phyloP scores from a whole-genome alignment of 2,888 invertebrate species.

The Panopea generosa region DNA sequence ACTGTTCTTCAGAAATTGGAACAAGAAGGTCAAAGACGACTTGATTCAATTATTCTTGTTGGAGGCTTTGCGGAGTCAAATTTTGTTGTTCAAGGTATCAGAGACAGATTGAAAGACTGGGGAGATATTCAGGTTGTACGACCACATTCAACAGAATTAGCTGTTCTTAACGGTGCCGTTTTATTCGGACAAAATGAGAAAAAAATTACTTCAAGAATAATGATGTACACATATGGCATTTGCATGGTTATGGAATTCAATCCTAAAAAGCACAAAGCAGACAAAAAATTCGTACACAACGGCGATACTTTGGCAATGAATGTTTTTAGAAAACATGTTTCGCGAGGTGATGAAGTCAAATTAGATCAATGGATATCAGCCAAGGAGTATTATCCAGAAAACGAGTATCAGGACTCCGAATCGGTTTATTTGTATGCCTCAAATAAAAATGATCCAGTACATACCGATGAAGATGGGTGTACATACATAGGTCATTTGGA shows the following conservation, averaged over 20 bases:
- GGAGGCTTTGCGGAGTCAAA: conserved; percentile 37
- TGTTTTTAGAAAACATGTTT: conserved; percentile 43
- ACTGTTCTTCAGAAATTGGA: conserved; percentile 4
- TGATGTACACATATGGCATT: conserved; percentile 44
- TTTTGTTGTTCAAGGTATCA: conserved; percentile 22
- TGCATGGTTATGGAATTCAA: conserved; percentile 42
- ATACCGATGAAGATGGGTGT: conserved; percentile 47
- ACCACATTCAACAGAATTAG: conserved; percentile 28
- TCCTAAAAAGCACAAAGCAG: conserved; percentile 15
- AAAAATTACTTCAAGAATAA: conserved; percentile 43
- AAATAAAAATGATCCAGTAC: conserved; percentile 31
- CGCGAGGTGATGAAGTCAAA: conserved; percentile 39
- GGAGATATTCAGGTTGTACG: conserved; percentile 38
- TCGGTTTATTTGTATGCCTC: conserved; percentile 38
- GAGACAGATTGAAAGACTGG: conserved; percentile 17
- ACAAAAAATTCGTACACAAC: conserved; percentile 29
- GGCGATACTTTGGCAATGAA: conserved; percentile 38
- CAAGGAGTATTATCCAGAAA: conserved; percentile 39
- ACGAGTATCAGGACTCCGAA: conserved; percentile 19
- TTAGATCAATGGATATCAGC: conserved; percentile 39
- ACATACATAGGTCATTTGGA: conserved; percentile 38
- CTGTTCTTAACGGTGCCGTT: too few species aligned
- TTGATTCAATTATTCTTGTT: too few species aligned
- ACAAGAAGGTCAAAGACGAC: background rate
- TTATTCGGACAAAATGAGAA: conserved; percentile 53